A percentile compares a stretch with the other conserved stretches of the same genome.
phyloP scores from a whole-genome alignment of 2,888 invertebrate genomes.

The Leuctra nigra region DNA sequence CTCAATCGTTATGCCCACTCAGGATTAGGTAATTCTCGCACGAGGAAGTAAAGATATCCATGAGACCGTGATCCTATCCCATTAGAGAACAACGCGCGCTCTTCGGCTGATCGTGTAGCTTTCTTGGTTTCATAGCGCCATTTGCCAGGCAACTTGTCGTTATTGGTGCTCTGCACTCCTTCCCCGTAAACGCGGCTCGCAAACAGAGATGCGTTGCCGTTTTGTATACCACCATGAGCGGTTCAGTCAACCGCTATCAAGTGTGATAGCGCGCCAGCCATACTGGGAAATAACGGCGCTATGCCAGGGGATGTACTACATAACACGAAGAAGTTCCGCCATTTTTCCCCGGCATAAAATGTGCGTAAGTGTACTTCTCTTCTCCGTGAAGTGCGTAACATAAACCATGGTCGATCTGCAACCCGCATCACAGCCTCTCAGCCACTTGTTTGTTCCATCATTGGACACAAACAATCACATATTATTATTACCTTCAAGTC shows the following conservation, averaged over 20 bases:
- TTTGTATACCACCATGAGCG: no score
- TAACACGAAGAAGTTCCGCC: background rate
- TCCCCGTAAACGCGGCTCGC: no score
- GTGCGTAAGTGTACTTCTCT: background rate
- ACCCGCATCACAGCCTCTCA: background rate
- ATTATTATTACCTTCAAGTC: background rate
- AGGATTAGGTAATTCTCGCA: slow-evolving; percentile 14
- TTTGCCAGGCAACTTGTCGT: slow-evolving; percentile 4
- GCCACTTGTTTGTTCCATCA: background rate
- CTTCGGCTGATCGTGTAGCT: background rate
- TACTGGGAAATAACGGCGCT: background rate
- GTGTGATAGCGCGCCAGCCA: background rate
- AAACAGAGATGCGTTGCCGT: no score
- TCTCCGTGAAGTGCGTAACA: background rate
- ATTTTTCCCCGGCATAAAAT: background rate
- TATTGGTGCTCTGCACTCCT: background rate
- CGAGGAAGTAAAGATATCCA: background rate
- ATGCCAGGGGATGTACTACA: background rate
- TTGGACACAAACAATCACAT: background rate
- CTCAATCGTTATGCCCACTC: slow-evolving; percentile 16
- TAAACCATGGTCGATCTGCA: background rate
- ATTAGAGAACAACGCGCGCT: background rate
- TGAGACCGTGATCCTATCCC: background rate
- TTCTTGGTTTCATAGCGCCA: slow-evolving; percentile 4
- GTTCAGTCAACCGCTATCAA: slow-evolving; percentile 5